These are phyloP conservation scores for Polydrusus pterygomalis DNA, from an alignment of 2,888 invertebrate genomes.

Conservation along the genomic window DNA sequence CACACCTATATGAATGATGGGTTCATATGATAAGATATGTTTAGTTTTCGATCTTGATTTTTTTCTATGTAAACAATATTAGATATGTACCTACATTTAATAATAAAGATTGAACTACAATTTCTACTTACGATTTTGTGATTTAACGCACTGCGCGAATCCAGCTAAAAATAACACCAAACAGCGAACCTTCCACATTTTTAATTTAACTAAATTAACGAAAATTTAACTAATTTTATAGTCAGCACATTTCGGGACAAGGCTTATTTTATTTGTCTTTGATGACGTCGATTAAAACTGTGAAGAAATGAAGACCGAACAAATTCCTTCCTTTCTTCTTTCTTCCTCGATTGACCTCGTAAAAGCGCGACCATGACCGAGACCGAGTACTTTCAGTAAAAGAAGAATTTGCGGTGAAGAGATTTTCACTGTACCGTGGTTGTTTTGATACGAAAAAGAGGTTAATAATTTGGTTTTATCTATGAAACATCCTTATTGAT, in stretches of 20 bases:
- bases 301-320: slow-evolving; percentile 38
- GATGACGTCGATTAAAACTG: slow-evolving; percentile 24
- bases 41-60: too few relatives aligned
- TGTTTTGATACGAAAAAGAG: background rate
- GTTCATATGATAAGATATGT: too few relatives aligned
- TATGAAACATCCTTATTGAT: background rate
- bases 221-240: background rate
- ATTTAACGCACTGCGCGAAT: slow-evolving; percentile 17
- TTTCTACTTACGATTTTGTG: slow-evolving; percentile 49
- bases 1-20: too few relatives aligned
- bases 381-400: slow-evolving; percentile 63
- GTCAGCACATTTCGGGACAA: background rate
- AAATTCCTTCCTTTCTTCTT: slow-evolving; percentile 37
- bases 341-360: slow-evolving; percentile 67
- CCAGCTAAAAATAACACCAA: slow-evolving; percentile 12
- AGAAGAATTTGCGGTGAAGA: background rate
- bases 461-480: slow-evolving; percentile 1
- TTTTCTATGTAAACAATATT: too few relatives aligned
- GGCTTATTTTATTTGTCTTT: background rate
- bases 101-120: background rate
- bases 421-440: slow-evolving; percentile 1
- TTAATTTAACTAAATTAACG: background rate
- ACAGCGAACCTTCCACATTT: slow-evolving; percentile 12
- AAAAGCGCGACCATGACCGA: slow-evolving; percentile 64
- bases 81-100: too few relatives aligned